Conservation (phyloP, 2,797 vertebrate species). For the Enteromius treurensis region DNA sequence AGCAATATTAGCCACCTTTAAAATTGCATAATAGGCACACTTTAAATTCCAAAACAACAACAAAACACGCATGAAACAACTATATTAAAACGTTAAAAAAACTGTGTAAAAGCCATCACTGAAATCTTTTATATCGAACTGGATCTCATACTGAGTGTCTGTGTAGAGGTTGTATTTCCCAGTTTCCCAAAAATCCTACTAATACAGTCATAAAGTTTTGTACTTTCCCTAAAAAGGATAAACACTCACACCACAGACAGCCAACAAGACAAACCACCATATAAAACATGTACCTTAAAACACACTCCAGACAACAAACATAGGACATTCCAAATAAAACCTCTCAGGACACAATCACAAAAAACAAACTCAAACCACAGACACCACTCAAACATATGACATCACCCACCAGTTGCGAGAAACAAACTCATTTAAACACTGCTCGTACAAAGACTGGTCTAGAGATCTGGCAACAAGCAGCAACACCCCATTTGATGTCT, state of each 20-base stretch:
- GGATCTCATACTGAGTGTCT: not conserved
- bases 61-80: not conserved
- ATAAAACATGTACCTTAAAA: constrained; percentile 26
- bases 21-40: too few relatives aligned
- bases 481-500: constrained; percentile 11
- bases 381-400: constrained; percentile 43
- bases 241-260: constrained; percentile 35
- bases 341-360: constrained; percentile 12
- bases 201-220: not conserved
- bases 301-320: constrained; percentile 28
- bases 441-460: not conserved
- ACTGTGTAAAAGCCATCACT: not conserved
- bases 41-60: too few relatives aligned
- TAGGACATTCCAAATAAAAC: constrained; percentile 30
- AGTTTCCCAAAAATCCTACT: constrained; percentile 11
- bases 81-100: not conserved
- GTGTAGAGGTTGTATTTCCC: not conserved
- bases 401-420: constrained; percentile 23
- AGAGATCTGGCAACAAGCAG: constrained; percentile 16
- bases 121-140: not conserved
- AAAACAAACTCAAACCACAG: constrained; percentile 31
- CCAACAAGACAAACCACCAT: constrained; percentile 25
- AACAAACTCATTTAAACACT: not conserved
- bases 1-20: too few relatives aligned
- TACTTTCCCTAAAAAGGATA: constrained; percentile 28